Evolutionary conservation across 2,113 vertebrate species (phyloP).

Genomic region (Coturnix japonica): DNA sequence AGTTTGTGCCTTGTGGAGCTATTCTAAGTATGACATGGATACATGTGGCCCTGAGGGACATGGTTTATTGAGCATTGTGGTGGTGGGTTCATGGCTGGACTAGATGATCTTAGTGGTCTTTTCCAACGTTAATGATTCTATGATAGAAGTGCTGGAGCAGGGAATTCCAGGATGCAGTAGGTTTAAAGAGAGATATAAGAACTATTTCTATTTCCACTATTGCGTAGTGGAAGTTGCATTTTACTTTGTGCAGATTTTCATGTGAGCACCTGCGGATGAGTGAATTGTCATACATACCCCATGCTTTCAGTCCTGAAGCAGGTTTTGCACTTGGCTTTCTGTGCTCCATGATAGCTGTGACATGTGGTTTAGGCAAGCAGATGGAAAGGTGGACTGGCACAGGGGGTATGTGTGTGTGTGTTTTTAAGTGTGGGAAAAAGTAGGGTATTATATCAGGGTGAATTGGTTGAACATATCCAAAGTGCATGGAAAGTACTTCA

Average conservation of each 20-base stretch:
- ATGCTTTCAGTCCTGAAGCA: not conserved
- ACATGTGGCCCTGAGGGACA: too few species aligned
- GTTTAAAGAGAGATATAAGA: rapidly evolving
- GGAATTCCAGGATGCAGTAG: not conserved
- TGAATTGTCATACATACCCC: not conserved
- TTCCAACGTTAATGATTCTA: too few species aligned
- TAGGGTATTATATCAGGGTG: not conserved
- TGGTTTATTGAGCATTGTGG: too few species aligned
- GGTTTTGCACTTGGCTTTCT: not conserved
- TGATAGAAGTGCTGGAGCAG: not conserved
- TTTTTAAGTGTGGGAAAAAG: not conserved
- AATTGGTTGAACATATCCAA: not conserved
- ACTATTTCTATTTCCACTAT: not conserved
- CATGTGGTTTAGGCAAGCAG: rapidly evolving
- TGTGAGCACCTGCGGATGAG: not conserved
- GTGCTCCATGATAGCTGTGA: rapidly evolving
- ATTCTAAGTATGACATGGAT: not conserved
- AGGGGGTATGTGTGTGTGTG: rapidly evolving
- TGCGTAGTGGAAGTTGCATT: not conserved
- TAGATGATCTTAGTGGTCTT: too few species aligned
- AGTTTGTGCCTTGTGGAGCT: not conserved
- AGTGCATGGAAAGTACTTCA: not conserved
- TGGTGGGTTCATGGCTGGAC: too few species aligned
- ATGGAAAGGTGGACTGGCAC: not conserved
- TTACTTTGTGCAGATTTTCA: not conserved